These are phyloP conservation scores for Luidia sarsii DNA, from an alignment of 53 echinoderm and acorn worm genomes.

Conservation along the genomic window DNA sequence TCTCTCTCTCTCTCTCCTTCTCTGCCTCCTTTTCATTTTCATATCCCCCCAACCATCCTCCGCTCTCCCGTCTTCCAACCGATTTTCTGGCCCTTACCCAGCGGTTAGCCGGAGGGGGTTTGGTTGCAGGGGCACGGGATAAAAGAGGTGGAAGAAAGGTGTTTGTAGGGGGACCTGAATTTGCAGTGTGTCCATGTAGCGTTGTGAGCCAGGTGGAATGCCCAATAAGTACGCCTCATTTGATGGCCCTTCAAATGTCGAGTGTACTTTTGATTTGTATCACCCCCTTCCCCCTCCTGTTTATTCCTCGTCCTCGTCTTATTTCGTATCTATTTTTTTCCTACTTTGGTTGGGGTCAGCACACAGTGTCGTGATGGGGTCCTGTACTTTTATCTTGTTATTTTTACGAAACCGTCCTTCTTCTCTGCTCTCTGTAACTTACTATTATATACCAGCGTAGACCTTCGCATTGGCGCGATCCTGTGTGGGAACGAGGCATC, in stretches of 20 bases:
- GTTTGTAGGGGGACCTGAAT: slow-evolving; percentile 41
- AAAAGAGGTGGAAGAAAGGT: slow-evolving; percentile 53
- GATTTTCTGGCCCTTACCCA: no score
- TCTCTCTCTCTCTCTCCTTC: no score
- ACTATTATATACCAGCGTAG: no score
- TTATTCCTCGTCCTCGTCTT: no score
- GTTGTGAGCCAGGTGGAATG: slow-evolving; percentile 33
- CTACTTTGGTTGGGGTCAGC: not conserved
- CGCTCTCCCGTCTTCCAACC: no score
- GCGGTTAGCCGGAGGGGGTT: slow-evolving; percentile 12
- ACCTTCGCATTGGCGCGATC: no score
- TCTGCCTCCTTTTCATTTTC: no score
- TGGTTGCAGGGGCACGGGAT: not conserved
- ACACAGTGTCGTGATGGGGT: not conserved
- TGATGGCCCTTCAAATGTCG: slow-evolving; percentile 38
- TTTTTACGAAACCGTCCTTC: no score
- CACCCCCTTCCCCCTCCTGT: not conserved
- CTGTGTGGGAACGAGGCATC: no score
- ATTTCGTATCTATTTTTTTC: no score
- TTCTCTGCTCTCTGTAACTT: no score
- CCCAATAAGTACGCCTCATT: slow-evolving; percentile 15
- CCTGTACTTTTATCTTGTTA: not conserved
- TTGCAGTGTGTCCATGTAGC: slow-evolving; percentile 31
- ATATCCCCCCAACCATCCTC: no score
- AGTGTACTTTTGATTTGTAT: slow-evolving; percentile 31